Percentiles rank a stretch among this genome's conserved stretches.
Evolutionary conservation across 2,113 vertebrate species (phyloP).

Genomic region (Pangasianodon hypophthalmus): DNA sequence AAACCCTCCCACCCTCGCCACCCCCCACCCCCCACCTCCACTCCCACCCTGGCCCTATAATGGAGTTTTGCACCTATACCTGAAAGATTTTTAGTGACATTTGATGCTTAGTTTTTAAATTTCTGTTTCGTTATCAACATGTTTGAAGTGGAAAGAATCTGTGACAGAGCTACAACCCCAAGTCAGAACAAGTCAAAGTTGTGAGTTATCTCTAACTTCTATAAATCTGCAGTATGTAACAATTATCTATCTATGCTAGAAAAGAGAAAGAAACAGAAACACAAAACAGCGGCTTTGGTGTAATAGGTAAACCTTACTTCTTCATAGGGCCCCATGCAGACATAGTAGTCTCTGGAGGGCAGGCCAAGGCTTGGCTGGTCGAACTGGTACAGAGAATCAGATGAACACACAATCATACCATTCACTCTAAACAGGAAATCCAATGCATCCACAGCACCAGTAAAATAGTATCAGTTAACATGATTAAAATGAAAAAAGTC

Average conservation of each 20-base stretch:
- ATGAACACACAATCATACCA: slow-evolving; percentile 39
- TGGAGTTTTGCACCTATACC: not conserved
- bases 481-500: slow-evolving; percentile 37
- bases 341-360: slow-evolving; percentile 89
- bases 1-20: too few relatives aligned
- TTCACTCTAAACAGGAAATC: slow-evolving; percentile 43
- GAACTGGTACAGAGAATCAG: slow-evolving; percentile 73
- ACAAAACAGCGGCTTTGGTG: not conserved
- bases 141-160: not conserved
- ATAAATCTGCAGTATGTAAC: not conserved
- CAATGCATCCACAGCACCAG: not conserved
- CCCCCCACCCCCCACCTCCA: too few relatives aligned
- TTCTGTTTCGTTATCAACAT: not conserved
- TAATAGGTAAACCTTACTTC: slow-evolving; percentile 75
- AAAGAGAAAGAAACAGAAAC: not conserved
- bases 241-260: not conserved
- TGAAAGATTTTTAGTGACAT: not conserved
- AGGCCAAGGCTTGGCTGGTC: slow-evolving; percentile 90
- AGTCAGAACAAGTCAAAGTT: not conserved
- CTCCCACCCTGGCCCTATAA: not conserved
- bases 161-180: not conserved
- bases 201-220: not conserved
- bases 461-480: slow-evolving; percentile 44
- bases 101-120: not conserved
- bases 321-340: slow-evolving; percentile 82